Base-by-base conservation (phyloP, 1,140 invertebrate species). In the Zophobas atratus region DNA sequence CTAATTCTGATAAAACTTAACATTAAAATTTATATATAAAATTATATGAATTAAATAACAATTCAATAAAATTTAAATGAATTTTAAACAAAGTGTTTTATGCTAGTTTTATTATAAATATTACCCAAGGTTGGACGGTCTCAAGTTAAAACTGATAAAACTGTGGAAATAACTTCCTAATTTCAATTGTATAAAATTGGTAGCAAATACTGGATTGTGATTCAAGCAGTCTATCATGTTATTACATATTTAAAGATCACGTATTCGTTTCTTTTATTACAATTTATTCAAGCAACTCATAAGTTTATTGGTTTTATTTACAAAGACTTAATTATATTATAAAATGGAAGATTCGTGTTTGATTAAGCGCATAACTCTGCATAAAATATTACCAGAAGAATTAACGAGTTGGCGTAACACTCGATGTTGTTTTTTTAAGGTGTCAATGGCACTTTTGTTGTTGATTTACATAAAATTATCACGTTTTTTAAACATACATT, bases 41-140 rank as follows among this genome's bases (percentile, higher is more conserved):
- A 71, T 74, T 73, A 77, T 81, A 79, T 77, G 71, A 82, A 81
- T 81, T 81, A 81, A 82, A 82, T 81, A 82, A 82, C 80, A 82
- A 80, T 78, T 79, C 71, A 75, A 82, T 82, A 82, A 82, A 82
- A 81, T 81, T 82, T 80, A 75, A 70, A 79, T 78, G 73, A 81
- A 81, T 71, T 75, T 56, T 70, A 77, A 63, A 41, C 63, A 76
- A 43, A 63, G 63, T 46, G 49, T 73, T 57, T 77, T 57, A 51
- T 43, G 34, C 49, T 38, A 75, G 35, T 70, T 74, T 33, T 57
- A 55, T 73, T 56, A 75, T 36, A 48, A 80, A 77, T 53, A 75
- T 77, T 51, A 71, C 48, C 46, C 70, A 80, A 79, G 32, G 41
- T 72, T 81, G 80, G 80, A 81, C 80, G 80, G 80, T 76, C 46